Conservation (phyloP, 2,113 vertebrate genomes). For the Cyanoderma ruficeps region DNA sequence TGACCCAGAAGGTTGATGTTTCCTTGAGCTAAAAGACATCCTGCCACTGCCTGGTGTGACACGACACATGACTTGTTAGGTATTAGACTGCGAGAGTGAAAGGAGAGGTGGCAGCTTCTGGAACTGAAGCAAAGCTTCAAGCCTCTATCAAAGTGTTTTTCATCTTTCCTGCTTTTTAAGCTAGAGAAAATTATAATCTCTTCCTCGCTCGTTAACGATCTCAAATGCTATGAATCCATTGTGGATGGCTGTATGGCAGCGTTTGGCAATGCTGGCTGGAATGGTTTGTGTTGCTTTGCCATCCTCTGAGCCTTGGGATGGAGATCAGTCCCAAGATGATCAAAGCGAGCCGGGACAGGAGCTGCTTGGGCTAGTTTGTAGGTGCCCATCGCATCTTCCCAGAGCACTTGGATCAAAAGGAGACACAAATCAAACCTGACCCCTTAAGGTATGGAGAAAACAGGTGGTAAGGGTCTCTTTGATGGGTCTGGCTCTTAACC, state of each 20-base stretch:
- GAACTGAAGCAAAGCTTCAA: not conserved
- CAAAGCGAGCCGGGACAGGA: not conserved
- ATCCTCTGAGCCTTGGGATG: not conserved
- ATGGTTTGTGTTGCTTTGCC: not conserved
- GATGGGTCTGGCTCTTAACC: not conserved
- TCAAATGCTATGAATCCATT: not conserved
- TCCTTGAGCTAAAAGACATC: not conserved
- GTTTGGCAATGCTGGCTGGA: not conserved
- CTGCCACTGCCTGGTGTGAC: not conserved
- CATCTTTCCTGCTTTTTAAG: not conserved
- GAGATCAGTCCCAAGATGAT: not conserved
- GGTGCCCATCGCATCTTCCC: not conserved
- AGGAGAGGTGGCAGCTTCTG: not conserved
- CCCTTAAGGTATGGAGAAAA: not conserved
- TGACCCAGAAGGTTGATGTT: not conserved
- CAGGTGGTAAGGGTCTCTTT: not conserved
- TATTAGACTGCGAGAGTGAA: not conserved
- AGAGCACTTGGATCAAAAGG: not conserved
- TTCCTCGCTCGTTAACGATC: not conserved
- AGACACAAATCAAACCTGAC: not conserved
- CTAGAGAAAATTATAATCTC: not conserved
- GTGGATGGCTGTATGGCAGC: not conserved
- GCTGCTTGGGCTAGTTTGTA: not conserved
- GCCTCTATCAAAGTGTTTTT: not conserved
- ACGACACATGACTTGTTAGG: not conserved